These are phyloP conservation scores for Tupaia tana DNA, from an alignment of 2,113 vertebrate genomes.

Conservation along the genomic window DNA sequence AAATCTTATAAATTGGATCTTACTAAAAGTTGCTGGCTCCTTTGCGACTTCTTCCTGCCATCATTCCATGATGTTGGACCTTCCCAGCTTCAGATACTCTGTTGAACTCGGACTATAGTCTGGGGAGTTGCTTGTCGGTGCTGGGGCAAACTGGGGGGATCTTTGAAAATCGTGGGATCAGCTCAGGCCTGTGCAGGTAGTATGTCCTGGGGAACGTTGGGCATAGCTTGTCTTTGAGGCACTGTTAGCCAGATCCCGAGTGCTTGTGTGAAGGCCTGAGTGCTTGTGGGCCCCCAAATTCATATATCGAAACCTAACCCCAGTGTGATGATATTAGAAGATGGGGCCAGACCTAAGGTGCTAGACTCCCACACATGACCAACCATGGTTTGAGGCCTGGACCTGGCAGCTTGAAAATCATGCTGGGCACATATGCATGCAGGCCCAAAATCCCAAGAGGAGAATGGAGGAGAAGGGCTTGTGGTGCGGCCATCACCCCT, in stretches of 20 bases:
- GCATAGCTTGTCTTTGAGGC: not conserved
- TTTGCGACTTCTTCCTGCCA: not conserved
- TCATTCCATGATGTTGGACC: not conserved
- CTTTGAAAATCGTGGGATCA: not conserved
- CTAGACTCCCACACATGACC: no score
- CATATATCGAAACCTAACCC: no score
- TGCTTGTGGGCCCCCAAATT: no score
- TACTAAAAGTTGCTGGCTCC: not conserved
- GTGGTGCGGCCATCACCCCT: no score
- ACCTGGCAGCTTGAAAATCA: no score
- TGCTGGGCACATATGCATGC: no score
- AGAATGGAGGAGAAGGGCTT: no score
- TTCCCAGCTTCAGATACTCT: not conserved
- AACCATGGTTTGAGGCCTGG: no score
- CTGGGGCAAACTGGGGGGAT: fast-evolving
- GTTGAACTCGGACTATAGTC: not conserved
- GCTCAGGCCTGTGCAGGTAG: not conserved
- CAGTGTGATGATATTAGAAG: no score
- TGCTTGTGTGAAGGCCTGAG: no score
- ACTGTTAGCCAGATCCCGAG: not conserved
- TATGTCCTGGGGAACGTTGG: not conserved
- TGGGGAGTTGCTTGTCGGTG: not conserved
- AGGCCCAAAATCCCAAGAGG: no score
- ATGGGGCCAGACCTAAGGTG: no score
- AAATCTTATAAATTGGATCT: not conserved